Percentiles rank a stretch among this genome's conserved stretches.
Conservation (phyloP, 2,797 vertebrate species). For the Muscicapa comitata region DNA sequence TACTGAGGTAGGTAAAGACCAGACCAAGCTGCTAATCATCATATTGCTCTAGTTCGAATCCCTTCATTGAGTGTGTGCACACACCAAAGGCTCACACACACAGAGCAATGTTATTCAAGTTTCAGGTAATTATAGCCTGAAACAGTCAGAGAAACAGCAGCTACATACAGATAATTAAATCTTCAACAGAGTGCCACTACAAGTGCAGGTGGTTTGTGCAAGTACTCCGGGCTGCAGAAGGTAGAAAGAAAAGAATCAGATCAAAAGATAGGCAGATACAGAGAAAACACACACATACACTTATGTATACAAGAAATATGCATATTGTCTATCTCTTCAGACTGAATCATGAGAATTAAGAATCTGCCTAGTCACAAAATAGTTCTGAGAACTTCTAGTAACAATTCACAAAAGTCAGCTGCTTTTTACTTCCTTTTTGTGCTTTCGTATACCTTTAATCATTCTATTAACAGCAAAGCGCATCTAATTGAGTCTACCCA, state of each 20-base stretch:
- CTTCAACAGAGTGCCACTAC: background rate
- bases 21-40: background rate
- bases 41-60: background rate
- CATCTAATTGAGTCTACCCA: background rate
- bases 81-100: background rate
- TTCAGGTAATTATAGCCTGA: background rate
- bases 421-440: background rate
- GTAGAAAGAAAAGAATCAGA: background rate
- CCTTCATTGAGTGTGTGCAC: accelerated
- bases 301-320: background rate
- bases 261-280: background rate
- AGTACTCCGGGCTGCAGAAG: background rate
- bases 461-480: background rate
- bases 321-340: background rate
- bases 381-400: background rate
- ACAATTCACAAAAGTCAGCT: background rate
- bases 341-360: background rate
- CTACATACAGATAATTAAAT: background rate
- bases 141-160: background rate
- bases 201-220: background rate
- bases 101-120: background rate
- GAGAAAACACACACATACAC: accelerated
- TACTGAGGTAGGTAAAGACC: background rate
- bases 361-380: background rate
- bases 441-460: background rate